Conservation (phyloP, 1,140 invertebrate genomes). For the Danaus plexippus region DNA sequence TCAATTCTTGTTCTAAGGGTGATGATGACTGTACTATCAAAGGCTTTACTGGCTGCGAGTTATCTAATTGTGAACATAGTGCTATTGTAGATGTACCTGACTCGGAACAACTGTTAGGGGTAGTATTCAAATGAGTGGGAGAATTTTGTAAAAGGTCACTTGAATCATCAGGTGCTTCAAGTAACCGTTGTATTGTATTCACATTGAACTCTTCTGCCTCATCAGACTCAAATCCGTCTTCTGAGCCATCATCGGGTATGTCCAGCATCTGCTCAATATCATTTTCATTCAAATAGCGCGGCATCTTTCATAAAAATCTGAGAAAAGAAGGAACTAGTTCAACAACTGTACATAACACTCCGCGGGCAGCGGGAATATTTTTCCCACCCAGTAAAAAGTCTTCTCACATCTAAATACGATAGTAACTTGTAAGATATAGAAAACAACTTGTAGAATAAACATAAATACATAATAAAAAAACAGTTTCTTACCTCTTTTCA, state of each 20-base stretch:
- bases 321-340: too few relatives aligned
- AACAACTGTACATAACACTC: constrained; percentile 26
- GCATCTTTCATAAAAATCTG: constrained; percentile 26
- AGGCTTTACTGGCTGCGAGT: constrained; percentile 19
- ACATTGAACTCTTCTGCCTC: too few relatives aligned
- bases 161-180: constrained; percentile 19
- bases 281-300: constrained; percentile 26
- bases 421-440: constrained; percentile 13
- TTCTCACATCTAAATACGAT: too few relatives aligned
- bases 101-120: constrained; percentile 17
- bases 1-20: too few relatives aligned
- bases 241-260: constrained; percentile 25
- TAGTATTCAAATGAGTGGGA: constrained; percentile 24
- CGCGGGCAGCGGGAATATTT: constrained; percentile 24
- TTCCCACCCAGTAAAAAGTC: constrained; percentile 24
- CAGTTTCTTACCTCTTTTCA: too few relatives aligned
- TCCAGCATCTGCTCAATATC: constrained; percentile 24
- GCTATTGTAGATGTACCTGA: too few relatives aligned
- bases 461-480: too few relatives aligned
- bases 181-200: constrained; percentile 28
- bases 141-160: too few relatives aligned
- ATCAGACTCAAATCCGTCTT: too few relatives aligned
- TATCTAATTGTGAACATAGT: too few relatives aligned
- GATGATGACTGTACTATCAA: constrained; percentile 22
- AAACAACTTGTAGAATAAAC: constrained; percentile 22